Conservation (phyloP, 1,140 invertebrate genomes). For the Neotoxoptera formosana region DNA sequence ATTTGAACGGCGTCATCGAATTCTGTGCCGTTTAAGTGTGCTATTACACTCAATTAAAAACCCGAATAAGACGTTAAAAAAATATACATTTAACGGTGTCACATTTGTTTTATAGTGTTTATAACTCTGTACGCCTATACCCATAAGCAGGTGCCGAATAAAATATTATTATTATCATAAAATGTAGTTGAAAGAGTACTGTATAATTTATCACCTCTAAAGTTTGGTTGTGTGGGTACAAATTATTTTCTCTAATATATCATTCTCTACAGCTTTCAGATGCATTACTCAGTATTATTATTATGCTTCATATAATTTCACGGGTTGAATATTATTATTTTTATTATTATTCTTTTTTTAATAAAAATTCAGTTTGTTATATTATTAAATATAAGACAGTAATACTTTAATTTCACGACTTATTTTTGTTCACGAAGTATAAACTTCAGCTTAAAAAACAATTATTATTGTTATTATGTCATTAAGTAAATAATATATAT, state of each 20-base stretch:
- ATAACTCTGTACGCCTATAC: neutral
- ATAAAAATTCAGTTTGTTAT: neutral
- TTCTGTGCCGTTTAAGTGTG: neutral
- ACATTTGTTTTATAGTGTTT: neutral
- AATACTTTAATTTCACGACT: neutral
- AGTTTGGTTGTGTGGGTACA: neutral
- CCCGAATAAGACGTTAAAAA: neutral
- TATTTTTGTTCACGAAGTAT: neutral
- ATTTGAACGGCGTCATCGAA: too few relatives aligned
- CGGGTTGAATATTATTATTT: neutral
- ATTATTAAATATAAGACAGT: neutral
- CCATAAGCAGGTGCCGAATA: neutral
- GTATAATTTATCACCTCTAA: neutral
- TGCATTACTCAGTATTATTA: neutral
- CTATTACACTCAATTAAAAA: neutral
- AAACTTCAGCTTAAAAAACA: neutral
- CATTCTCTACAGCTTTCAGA: neutral
- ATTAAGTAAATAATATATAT: neutral
- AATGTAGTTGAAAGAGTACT: neutral
- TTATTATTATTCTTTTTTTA: neutral
- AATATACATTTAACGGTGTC: neutral
- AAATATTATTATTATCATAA: slow-evolving; percentile 2
- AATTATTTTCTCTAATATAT: neutral
- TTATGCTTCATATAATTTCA: neutral
- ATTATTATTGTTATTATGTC: neutral